Conservation (phyloP, 2,797 vertebrate genomes). For the Nannoperca australis region DNA sequence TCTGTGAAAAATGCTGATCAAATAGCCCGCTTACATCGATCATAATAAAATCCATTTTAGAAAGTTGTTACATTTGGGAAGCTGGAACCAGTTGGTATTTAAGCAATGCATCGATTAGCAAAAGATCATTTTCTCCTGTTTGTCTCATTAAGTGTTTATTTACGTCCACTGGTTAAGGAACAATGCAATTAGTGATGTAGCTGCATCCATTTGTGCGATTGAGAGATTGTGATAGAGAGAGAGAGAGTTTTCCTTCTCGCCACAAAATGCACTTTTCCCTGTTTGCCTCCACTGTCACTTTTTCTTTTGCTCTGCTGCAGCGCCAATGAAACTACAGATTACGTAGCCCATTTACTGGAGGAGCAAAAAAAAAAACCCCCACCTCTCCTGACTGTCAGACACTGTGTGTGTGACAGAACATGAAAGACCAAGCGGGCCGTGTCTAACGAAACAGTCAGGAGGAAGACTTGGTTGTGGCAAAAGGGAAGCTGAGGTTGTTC, state of each 20-base stretch:
- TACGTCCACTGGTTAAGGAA: not conserved
- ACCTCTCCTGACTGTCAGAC: conserved; percentile 47
- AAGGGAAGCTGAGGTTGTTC: conserved; percentile 51
- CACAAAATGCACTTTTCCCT: conserved; percentile 58
- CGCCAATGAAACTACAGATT: conserved; percentile 57
- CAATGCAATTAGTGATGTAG: conserved; percentile 7
- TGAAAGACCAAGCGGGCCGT: conserved; percentile 37
- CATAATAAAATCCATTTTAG: not conserved
- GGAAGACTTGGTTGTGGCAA: conserved; percentile 41
- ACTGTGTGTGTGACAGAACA: conserved; percentile 33
- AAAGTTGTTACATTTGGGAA: not conserved
- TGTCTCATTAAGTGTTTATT: conserved; percentile 1
- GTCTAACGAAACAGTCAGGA: conserved; percentile 32
- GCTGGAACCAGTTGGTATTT: not conserved
- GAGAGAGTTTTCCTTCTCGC: conserved; percentile 11
- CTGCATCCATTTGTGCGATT: conserved; percentile 29
- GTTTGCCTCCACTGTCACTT: conserved; percentile 66
- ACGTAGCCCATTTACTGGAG: conserved; percentile 65
- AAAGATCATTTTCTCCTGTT: not conserved
- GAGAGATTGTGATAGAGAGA: conserved; percentile 1
- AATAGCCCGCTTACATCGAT: not conserved
- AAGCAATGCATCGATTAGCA: not conserved
- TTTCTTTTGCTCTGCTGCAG: conserved; percentile 61
- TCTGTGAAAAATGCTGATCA: not conserved
- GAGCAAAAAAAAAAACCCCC: conserved; percentile 25